Base-by-base conservation (phyloP, 2,113 vertebrate genomes). In the Cisticola juncidis region DNA sequence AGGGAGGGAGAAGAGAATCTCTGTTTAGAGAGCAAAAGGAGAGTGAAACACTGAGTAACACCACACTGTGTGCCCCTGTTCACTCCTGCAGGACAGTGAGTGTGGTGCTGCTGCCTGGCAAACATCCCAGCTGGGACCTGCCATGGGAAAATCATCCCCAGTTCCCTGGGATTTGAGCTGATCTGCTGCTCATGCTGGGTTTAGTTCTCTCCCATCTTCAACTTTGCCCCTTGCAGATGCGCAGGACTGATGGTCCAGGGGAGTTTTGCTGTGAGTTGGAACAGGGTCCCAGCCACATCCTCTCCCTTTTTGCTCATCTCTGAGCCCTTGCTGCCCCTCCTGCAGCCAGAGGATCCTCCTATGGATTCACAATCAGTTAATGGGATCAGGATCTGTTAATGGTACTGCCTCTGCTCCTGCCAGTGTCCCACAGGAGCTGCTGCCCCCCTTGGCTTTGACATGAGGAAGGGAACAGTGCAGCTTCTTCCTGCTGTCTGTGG, bases 331-430 rank as follows among this genome's bases (percentile, higher is more conserved):
- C 48, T 68, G 53, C 5, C 4, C 28, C 26, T 47, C 14, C 11
- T 11, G 47, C 47, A 66, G 72, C 42, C 54, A 5, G 64, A 84
- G 38, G 65, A n/a, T 20, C 78, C n/a, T 0, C 0, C 1, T 8
- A 0, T 5, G 35, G 65, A 3, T 10, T 62, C 42, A 2, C 3
- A 13, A 0, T 7, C 35, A 14, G 7, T 24, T 6, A 2, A 5
- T 3, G 50, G 78, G 54, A 29, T 28, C 76, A 23, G 62, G 47
- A n/a, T 48, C 61, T 56, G 28, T 6, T 11, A 1, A 2, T 1
- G 73, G 64, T 11, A 54, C 7, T 70, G 87, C 38, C 48, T 17
- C 72, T 33, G 28, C 35, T 14, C 53, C 71, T 40, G 54, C 54
- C 54, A 0, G 36, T 2, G 38, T 38, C 58, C 64, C 50, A 2